Conservation (phyloP, 2,113 vertebrate species). For the Hoplias malabaricus region DNA sequence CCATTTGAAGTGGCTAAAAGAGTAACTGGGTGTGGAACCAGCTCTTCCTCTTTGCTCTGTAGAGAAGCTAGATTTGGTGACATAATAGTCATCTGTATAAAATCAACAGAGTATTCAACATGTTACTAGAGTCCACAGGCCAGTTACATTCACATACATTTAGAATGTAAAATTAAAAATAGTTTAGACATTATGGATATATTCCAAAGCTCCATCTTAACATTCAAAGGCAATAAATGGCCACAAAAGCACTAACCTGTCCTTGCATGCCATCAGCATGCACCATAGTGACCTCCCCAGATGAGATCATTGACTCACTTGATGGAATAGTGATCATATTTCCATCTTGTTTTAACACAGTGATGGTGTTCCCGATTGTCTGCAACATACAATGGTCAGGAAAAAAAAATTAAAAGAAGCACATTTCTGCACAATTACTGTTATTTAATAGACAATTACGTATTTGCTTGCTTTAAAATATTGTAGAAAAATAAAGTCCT, state of each 20-base stretch:
- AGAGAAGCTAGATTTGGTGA: conserved; percentile 89
- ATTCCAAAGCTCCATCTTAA: not conserved
- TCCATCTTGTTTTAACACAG: conserved; percentile 96
- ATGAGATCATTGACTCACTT: conserved; percentile 84
- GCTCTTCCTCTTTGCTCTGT: conserved; percentile 83
- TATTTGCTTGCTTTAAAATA: no score
- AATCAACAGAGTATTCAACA: conserved; percentile 50
- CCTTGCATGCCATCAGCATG: conserved; percentile 87
- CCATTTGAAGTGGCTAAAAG: conserved; percentile 94
- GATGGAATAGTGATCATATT: conserved; percentile 92
- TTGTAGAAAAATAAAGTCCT: no score
- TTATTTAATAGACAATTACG: no score
- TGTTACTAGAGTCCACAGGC: not conserved
- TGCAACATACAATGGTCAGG: no score
- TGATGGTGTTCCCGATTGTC: conserved; percentile 90
- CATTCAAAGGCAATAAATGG: not conserved
- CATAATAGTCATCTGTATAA: conserved; percentile 89
- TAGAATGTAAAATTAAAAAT: not conserved
- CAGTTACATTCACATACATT: not conserved
- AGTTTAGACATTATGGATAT: not conserved
- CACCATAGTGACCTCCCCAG: conserved; percentile 89
- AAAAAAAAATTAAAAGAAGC: not conserved
- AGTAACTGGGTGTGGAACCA: conserved; percentile 87
- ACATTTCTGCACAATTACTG: not conserved
- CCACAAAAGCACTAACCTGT: conserved; percentile 74